phyloP scores from a whole-genome alignment of 2,113 vertebrate species.

The Ochotona curzoniae region DNA sequence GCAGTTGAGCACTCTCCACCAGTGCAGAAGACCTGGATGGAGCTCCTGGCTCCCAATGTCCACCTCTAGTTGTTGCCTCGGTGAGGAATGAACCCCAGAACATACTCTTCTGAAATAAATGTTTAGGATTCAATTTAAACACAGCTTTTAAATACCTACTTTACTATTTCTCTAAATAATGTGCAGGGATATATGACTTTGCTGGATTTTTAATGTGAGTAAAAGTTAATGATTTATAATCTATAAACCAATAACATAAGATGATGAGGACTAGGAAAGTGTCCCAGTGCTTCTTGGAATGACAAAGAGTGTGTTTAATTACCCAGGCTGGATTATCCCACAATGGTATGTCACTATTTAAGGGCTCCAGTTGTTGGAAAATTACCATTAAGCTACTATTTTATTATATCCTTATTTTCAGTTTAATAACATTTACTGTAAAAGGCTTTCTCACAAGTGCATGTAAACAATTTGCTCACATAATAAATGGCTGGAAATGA shows the following conservation, averaged over 20 bases:
- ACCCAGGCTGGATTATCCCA: slow-evolving; percentile 56
- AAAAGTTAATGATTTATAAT: slow-evolving; percentile 64
- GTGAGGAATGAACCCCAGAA: no score
- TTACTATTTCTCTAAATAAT: slow-evolving; percentile 24
- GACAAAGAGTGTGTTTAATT: slow-evolving; percentile 67
- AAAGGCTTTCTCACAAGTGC: slow-evolving; percentile 81
- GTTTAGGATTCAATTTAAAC: no score
- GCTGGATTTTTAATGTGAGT: background rate
- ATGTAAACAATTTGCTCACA: slow-evolving; percentile 78
- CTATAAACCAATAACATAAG: slow-evolving; percentile 74
- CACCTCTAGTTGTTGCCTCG: no score
- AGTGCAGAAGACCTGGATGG: no score
- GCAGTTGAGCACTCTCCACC: no score
- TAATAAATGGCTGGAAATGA: slow-evolving; percentile 70
- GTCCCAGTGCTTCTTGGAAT: slow-evolving; percentile 64
- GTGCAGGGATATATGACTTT: background rate
- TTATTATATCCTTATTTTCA: slow-evolving; percentile 82
- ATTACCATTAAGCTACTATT: slow-evolving; percentile 80
- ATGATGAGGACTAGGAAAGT: slow-evolving; percentile 56
- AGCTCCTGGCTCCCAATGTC: no score
- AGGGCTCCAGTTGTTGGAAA: slow-evolving; percentile 79
- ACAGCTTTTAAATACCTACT: background rate
- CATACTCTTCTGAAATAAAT: no score
- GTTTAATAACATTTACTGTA: slow-evolving; percentile 78
- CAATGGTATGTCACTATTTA: slow-evolving; percentile 68